Evolutionary conservation across 2,888 invertebrate genomes (phyloP).

Genomic region (Scaptomyza caliginosa): DNA sequence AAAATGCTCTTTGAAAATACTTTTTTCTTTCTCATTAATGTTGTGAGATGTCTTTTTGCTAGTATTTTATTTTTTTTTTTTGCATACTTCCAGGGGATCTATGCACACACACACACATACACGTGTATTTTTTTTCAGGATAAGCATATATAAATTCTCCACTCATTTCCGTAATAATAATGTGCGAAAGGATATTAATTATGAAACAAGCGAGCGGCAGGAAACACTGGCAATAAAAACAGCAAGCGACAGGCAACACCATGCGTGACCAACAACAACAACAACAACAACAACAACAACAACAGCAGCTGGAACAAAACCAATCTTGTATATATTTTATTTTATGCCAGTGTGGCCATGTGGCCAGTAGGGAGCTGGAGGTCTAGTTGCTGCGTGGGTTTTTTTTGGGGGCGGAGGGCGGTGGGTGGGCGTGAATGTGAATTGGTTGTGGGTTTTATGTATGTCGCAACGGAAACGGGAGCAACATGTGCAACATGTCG

Average conservation of each 20-base stretch:
- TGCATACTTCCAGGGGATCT: neutral
- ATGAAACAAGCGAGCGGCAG: conserved; percentile 78
- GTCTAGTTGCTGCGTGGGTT: neutral
- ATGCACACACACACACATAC: neutral
- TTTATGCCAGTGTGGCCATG: conserved; percentile 59
- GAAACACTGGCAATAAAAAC: conserved; percentile 76
- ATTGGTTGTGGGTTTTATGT: conserved; percentile 10
- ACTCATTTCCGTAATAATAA: conserved; percentile 77
- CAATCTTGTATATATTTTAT: conserved; percentile 68
- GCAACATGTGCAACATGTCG: conserved; percentile 81
- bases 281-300: conserved; percentile 37
- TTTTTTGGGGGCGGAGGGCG: conserved; percentile 2
- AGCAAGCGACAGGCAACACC: conserved; percentile 76
- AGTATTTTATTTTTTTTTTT: neutral
- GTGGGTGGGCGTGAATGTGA: too few relatives aligned
- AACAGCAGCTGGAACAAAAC: conserved; percentile 34
- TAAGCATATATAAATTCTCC: conserved; percentile 21
- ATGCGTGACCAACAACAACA: conserved; percentile 75
- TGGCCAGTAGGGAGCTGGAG: conserved; percentile 18
- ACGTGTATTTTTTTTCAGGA: neutral
- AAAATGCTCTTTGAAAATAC: too few relatives aligned
- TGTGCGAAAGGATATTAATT: conserved; percentile 79
- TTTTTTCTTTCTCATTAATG: neutral
- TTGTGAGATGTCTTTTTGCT: neutral
- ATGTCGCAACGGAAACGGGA: conserved; percentile 68